Conservation (phyloP, 2,888 invertebrate genomes). For the Beris chalybata region DNA sequence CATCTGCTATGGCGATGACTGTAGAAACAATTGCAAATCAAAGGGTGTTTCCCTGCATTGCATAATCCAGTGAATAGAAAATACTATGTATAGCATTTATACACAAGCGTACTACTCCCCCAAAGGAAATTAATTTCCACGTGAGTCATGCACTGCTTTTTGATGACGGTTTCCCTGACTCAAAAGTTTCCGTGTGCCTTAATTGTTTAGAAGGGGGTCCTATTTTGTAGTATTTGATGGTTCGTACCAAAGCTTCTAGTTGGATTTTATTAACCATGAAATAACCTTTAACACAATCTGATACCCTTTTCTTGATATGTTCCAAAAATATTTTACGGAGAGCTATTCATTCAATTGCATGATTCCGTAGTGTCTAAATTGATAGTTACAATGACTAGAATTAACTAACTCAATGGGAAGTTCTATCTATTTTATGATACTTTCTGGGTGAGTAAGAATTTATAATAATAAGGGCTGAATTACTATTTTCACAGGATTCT, state of each 20-base stretch:
- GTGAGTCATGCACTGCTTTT: slow-evolving; percentile 8
- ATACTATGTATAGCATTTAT: not conserved
- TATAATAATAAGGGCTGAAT: too few species aligned
- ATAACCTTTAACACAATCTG: not conserved
- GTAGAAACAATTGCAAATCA: slow-evolving; percentile 18
- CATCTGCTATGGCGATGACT: not conserved
- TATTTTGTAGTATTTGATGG: not conserved
- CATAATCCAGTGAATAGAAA: not conserved
- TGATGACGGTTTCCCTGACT: too few species aligned
- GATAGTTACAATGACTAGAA: too few species aligned
- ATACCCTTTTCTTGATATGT: too few species aligned
- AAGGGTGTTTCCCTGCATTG: slow-evolving; percentile 3
- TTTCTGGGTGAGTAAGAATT: too few species aligned
- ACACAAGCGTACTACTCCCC: not conserved
- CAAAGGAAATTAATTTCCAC: slow-evolving; percentile 19
- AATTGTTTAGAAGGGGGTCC: not conserved
- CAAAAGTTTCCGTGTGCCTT: not conserved
- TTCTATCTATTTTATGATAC: too few species aligned
- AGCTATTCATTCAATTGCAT: too few species aligned
- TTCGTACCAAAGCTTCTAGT: not conserved
- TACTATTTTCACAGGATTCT: too few species aligned
- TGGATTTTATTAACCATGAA: slow-evolving; percentile 1
- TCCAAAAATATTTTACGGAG: too few species aligned
- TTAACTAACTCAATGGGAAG: too few species aligned
- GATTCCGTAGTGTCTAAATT: too few species aligned